phyloP scores from a whole-genome alignment of 1,140 invertebrate genomes.

The Hylaeus volcanicus region DNA sequence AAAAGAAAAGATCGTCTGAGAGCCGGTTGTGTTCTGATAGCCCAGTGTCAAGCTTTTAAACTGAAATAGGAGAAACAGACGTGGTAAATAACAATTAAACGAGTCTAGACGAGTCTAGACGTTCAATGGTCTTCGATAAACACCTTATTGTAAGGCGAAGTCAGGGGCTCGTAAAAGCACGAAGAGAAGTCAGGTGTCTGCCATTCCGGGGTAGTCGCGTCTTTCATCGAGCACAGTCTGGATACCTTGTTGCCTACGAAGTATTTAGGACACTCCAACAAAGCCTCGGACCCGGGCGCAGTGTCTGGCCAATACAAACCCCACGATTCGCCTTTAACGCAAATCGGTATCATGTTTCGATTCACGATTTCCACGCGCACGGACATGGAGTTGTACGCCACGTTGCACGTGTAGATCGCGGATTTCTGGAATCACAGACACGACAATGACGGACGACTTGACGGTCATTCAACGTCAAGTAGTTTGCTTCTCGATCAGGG shows the following conservation, averaged over 20 bases:
- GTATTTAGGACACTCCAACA: conserved; percentile 82
- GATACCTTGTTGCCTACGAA: conserved; percentile 80
- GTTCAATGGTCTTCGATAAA: conserved; percentile 44
- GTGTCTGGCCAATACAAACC: conserved; percentile 83
- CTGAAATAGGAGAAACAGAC: conserved; percentile 66
- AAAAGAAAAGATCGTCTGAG: conserved; percentile 80
- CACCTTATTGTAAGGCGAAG: conserved; percentile 85
- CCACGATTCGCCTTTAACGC: conserved; percentile 77
- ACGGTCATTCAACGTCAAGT: too few relatives aligned
- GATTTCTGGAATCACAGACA: conserved; percentile 80
- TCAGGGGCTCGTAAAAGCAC: conserved; percentile 85
- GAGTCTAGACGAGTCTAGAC: too few relatives aligned
- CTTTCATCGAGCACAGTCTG: conserved; percentile 82
- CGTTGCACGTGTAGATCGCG: conserved; percentile 83
- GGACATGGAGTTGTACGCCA: conserved; percentile 81
- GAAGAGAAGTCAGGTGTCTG: conserved; percentile 87
- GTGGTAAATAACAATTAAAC: too few relatives aligned
- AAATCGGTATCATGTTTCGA: conserved; percentile 82
- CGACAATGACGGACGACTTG: neutral
- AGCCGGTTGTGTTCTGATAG: conserved; percentile 83
- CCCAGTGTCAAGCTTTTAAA: conserved; percentile 84
- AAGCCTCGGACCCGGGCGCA: conserved; percentile 82
- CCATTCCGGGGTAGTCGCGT: conserved; percentile 85
- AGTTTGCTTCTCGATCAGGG: too few relatives aligned
- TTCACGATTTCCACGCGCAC: conserved; percentile 84